Evolutionary conservation across 2,113 vertebrate species (phyloP).

Genomic region (Heterotis niloticus): DNA sequence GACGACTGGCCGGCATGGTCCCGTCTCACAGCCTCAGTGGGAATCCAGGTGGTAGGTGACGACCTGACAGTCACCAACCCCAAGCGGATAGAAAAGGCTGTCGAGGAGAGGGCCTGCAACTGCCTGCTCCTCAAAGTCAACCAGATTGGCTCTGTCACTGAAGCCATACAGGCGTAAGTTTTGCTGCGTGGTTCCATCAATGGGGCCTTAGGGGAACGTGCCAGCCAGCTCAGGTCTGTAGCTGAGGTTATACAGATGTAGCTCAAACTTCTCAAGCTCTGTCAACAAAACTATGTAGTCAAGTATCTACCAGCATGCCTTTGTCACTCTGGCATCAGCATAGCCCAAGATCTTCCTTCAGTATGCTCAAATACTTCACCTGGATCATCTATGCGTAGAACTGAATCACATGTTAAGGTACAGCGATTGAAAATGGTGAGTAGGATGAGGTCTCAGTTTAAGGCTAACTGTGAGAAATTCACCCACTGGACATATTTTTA

Average conservation of each 20-base stretch:
- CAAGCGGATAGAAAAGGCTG: slow-evolving; percentile 78
- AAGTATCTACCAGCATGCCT: too few relatives aligned
- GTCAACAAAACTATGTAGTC: too few relatives aligned
- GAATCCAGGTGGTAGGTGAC: slow-evolving; percentile 88
- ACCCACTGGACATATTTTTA: neutral
- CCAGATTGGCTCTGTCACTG: slow-evolving; percentile 86
- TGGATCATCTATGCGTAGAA: too few relatives aligned
- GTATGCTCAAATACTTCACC: too few relatives aligned
- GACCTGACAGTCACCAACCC: slow-evolving; percentile 90
- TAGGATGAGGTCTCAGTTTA: neutral
- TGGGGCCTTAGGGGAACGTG: too few relatives aligned
- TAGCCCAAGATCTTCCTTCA: too few relatives aligned
- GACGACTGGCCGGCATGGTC: slow-evolving; percentile 91
- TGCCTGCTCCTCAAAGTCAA: slow-evolving; percentile 90
- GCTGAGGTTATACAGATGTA: too few relatives aligned
- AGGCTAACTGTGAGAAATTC: neutral
- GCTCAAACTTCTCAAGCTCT: too few relatives aligned
- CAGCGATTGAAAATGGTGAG: neutral
- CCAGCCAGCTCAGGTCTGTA: too few relatives aligned
- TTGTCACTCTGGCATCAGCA: too few relatives aligned
- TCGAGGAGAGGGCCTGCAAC: slow-evolving; percentile 89
- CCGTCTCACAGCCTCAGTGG: slow-evolving; percentile 81
- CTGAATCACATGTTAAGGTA: too few relatives aligned
- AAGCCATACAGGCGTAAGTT: slow-evolving; percentile 87
- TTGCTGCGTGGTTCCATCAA: too few relatives aligned